Conservation (phyloP, 2,888 invertebrate species). For the Himalopsyche tibetana region DNA sequence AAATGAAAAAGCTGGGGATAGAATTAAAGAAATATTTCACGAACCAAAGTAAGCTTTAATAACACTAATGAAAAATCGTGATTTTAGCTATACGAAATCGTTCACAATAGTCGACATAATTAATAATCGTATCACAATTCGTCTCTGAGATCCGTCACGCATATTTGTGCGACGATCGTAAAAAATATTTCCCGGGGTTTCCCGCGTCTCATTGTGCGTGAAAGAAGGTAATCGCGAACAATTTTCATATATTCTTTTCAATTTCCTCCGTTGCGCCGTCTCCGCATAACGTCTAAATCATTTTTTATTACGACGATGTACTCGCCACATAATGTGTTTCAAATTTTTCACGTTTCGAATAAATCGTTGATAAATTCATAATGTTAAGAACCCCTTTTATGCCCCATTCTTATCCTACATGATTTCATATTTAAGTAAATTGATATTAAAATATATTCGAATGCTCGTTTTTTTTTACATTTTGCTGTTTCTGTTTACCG, state of each 20-base stretch:
- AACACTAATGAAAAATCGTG: neutral
- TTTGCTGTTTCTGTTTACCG: conserved; percentile 9
- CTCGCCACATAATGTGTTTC: conserved; percentile 28
- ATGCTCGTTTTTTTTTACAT: neutral
- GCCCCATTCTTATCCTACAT: neutral
- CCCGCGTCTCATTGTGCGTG: conserved; percentile 19
- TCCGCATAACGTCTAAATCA: conserved; percentile 5
- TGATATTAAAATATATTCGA: conserved; percentile 16
- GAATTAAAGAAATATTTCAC: too few species aligned
- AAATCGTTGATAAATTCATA: conserved; percentile 34
- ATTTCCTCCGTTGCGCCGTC: conserved; percentile 6
- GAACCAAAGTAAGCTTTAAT: too few species aligned
- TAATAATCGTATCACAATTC: conserved; percentile 36
- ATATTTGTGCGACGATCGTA: conserved; percentile 37
- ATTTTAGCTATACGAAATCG: neutral
- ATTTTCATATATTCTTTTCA: conserved; percentile 42
- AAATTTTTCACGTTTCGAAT: conserved; percentile 35
- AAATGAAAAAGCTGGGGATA: too few species aligned
- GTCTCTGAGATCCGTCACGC: neutral
- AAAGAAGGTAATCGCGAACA: conserved; percentile 30
- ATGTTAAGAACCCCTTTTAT: neutral
- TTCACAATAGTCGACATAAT: neutral
- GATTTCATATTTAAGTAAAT: conserved; percentile 23
- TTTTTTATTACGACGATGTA: conserved; percentile 36
- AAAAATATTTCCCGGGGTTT: conserved; percentile 32